phyloP scores from a whole-genome alignment of 2,888 invertebrate genomes.

The Fragum whitleyi region DNA sequence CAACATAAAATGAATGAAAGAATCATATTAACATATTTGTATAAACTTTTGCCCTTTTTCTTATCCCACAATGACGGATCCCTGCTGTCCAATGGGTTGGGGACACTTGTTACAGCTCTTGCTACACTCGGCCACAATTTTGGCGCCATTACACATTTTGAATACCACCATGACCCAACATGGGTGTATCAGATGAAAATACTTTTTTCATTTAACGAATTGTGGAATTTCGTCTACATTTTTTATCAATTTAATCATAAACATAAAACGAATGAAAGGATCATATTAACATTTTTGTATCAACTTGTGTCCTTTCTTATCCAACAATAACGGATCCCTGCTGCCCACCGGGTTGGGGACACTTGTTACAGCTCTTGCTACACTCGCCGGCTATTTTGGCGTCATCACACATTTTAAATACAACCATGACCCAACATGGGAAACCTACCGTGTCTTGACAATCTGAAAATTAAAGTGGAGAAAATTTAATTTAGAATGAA shows the following conservation, averaged over 20 bases:
- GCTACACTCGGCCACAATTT: neutral
- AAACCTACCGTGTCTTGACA: neutral
- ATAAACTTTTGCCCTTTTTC: no score
- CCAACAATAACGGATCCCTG: neutral
- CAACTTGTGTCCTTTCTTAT: neutral
- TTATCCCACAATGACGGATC: neutral
- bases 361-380: neutral
- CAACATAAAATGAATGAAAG: no score
- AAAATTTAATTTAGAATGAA: no score
- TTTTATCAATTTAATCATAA: no score
- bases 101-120: neutral
- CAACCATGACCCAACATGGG: conserved; percentile 3
- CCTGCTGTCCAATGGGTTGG: neutral
- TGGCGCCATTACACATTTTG: neutral
- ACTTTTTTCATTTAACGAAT: no score
- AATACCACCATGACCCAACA: neutral
- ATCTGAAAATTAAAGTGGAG: neutral
- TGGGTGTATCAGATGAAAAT: neutral
- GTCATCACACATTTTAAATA: conserved; percentile 3
- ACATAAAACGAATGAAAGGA: no score
- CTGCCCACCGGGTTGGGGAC: neutral
- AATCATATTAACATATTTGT: no score
- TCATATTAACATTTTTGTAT: no score
- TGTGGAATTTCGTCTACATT: no score
- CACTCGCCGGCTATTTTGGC: neutral